Percentiles rank a stretch among this genome's conserved stretches.
These are phyloP conservation scores for Chloromyia formosa DNA, from an alignment of 2,888 invertebrate species.

Conservation along the genomic window DNA sequence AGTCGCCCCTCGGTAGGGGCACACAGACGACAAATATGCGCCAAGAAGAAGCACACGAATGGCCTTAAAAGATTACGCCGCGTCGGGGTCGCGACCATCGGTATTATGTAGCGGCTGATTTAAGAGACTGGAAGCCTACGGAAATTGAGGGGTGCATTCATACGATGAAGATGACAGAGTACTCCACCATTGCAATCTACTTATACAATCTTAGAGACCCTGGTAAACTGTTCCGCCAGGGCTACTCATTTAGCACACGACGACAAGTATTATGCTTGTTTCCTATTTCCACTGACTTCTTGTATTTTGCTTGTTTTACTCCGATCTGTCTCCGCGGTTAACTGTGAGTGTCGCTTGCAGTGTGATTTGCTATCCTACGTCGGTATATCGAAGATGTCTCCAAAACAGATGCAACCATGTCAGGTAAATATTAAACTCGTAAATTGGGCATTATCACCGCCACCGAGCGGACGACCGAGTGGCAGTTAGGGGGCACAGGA, in stretches of 20 bases:
- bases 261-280: neutral
- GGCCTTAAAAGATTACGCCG: conserved; percentile 19
- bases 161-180: conserved; percentile 24
- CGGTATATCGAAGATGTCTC: neutral
- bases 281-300: neutral
- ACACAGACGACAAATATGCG: conserved; percentile 19
- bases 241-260: neutral
- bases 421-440: conserved; percentile 48
- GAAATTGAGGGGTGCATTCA: neutral
- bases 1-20: neutral
- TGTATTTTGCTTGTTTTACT: neutral
- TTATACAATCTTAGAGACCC: neutral
- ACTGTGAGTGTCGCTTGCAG: conserved; percentile 23
- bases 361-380: conserved; percentile 1
- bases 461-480: neutral
- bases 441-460: conserved; percentile 45
- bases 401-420: conserved; percentile 17
- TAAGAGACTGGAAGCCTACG: conserved; percentile 9
- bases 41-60: conserved; percentile 35
- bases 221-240: neutral
- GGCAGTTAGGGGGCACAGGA: conserved; percentile 20
- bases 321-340: neutral
- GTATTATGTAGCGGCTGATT: conserved; percentile 35
- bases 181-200: no score
- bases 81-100: conserved; percentile 36